Evolutionary conservation across 64 coral and sea anemone species (phyloP), one percentile per base, ranked within the genome.

Genomic region (Dendronephthya gigantea): DNA sequence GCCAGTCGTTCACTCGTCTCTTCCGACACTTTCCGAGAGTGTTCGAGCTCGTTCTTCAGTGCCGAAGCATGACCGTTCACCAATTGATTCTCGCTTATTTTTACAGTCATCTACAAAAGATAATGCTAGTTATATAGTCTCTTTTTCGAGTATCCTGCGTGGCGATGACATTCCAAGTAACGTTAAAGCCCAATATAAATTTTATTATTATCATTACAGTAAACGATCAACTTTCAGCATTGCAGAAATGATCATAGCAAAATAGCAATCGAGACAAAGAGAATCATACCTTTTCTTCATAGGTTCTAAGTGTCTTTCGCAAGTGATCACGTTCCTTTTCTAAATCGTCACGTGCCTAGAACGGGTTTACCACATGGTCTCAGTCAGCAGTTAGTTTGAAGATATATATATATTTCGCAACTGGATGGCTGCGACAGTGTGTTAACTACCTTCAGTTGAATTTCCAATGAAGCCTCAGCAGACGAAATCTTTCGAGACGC

Each of bases 331-430:
- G 83, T 62, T 92, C 91, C 14, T 72, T 85, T 75, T 92, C 91
- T 36, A 92, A 83, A 48, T 92, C 87, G n/a, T 86, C 91, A 22
- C 91, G 91, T 83, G 81, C 74, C 91, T 92, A 86, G 47, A 86
- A 45, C 51, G 75, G 19, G 4, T 48, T 48, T 28, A 68, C 23
- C 40, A 33, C 33, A 55, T 23, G 28, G 48, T 79, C 39, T 0
- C 23, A 7, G 39, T 66, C 34, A 9, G 17, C 11, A 31, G 68
- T 40, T 8, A 27, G 23, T 32, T 15, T 22, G 37, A 6, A 10
- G 23, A 13, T 8, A 32, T 35, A 50, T 40, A 12, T 14, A 14
- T 11, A 11, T 45, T 45, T 11, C 11, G 41, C 41, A 45, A 6
- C 41, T 11, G 41, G 41, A 62, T 22, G 17, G 22, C 51, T 17